Evolutionary conservation across 2,888 invertebrate species (phyloP).

Genomic region (Hyalella azteca): DNA sequence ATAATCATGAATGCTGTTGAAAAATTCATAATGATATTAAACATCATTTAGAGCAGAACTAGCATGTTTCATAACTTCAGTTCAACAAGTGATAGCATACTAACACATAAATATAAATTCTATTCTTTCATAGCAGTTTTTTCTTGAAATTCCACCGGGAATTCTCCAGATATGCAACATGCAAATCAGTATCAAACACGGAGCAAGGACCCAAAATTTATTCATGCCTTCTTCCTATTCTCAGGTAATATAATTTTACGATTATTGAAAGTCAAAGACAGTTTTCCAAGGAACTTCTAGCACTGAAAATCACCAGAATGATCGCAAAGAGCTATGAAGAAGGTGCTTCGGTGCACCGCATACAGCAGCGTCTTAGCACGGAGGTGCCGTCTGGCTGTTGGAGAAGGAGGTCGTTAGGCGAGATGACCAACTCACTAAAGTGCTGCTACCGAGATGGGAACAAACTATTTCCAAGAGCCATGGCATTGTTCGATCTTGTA

Average conservation of each 20-base stretch:
- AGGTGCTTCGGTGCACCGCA: conserved; percentile 7
- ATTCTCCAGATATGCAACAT: too few species aligned
- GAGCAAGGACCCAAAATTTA: too few species aligned
- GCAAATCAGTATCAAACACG: too few species aligned
- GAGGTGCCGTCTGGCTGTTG: not conserved
- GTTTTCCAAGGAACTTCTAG: conserved; percentile 14
- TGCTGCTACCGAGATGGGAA: not conserved
- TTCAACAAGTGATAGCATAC: too few species aligned
- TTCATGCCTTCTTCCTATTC: not conserved
- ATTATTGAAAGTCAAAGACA: conserved; percentile 29
- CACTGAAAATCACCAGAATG: conserved; percentile 9
- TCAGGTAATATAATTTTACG: conserved; percentile 23
- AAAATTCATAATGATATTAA: not conserved
- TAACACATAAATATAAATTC: too few species aligned
- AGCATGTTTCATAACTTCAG: too few species aligned
- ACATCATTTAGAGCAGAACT: not conserved
- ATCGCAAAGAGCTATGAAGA: conserved; percentile 17
- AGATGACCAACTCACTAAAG: not conserved
- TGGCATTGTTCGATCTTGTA: not conserved
- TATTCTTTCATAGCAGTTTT: too few species aligned
- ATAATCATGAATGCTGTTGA: not conserved
- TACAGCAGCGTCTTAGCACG: not conserved
- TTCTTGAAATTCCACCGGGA: too few species aligned
- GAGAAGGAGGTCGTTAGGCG: not conserved
- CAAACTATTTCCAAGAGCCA: not conserved